Conservation (phyloP, 2,113 vertebrate genomes). For the Vulpes ferrilata region DNA sequence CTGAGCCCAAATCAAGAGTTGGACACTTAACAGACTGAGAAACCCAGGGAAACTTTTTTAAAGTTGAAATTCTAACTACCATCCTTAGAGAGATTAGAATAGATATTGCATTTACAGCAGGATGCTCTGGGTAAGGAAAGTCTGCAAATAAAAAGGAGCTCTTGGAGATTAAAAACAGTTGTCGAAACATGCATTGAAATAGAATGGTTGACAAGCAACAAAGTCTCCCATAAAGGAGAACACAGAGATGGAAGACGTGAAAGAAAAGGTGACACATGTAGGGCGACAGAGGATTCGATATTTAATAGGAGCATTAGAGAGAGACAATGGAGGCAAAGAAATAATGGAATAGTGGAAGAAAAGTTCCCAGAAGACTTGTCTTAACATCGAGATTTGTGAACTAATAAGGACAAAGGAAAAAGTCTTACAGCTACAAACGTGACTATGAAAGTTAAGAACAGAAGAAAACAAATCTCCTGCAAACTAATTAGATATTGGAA, state of each 20-base stretch:
- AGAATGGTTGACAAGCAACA: neutral
- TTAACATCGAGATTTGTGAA: neutral
- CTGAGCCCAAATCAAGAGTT: neutral
- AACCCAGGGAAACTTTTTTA: neutral
- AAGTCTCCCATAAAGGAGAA: neutral
- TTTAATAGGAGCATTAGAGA: neutral
- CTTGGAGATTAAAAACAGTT: neutral
- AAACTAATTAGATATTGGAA: neutral
- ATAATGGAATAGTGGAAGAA: neutral
- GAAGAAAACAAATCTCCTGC: neutral
- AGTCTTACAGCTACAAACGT: neutral
- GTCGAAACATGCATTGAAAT: neutral
- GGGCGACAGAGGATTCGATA: neutral
- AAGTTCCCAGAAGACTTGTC: neutral
- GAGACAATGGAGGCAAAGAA: neutral
- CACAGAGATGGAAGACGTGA: neutral
- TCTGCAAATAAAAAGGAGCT: neutral
- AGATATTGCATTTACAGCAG: neutral
- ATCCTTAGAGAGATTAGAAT: neutral
- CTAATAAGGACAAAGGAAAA: neutral
- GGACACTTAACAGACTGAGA: neutral
- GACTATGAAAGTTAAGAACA: neutral
- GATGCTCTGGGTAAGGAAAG: neutral
- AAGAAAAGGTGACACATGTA: neutral
- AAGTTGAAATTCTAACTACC: neutral